phyloP scores from a whole-genome alignment of 2,113 vertebrate genomes.

The Cichladusa arquata region DNA sequence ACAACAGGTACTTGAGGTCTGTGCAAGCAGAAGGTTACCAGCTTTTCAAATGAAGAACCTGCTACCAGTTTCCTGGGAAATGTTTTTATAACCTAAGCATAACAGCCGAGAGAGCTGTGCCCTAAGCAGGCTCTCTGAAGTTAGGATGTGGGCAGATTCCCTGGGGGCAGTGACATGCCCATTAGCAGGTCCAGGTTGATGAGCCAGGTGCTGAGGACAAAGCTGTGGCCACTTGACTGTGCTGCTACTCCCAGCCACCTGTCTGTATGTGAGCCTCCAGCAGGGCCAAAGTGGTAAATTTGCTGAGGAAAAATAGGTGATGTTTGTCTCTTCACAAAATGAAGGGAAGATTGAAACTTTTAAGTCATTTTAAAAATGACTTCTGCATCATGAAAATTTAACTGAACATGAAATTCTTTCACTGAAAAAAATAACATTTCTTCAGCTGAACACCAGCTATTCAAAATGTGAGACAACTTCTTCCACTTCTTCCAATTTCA shows the following conservation, averaged over 20 bases:
- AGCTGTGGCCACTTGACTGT: accelerated
- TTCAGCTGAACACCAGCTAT: background rate
- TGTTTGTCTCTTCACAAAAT: background rate
- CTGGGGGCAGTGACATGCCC: accelerated
- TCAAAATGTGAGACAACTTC: background rate
- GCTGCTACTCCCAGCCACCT: background rate
- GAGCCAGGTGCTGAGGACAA: background rate
- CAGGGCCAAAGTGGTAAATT: background rate
- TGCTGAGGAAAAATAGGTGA: background rate
- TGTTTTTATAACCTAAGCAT: background rate
- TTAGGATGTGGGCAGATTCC: background rate
- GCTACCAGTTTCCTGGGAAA: background rate
- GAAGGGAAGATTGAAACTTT: background rate
- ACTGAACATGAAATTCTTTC: background rate
- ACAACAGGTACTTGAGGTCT: background rate
- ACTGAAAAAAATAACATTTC: background rate
- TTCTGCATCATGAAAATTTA: background rate
- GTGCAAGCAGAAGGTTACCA: accelerated
- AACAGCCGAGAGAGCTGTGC: background rate
- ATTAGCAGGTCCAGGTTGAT: background rate
- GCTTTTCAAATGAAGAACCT: background rate
- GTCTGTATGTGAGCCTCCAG: background rate
- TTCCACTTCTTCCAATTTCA: background rate
- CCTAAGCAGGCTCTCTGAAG: background rate
- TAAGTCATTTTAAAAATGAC: background rate